These are phyloP conservation scores for Chaetophractus vellerosus DNA, from an alignment of 2,797 vertebrate genomes.

Conservation along the genomic window DNA sequence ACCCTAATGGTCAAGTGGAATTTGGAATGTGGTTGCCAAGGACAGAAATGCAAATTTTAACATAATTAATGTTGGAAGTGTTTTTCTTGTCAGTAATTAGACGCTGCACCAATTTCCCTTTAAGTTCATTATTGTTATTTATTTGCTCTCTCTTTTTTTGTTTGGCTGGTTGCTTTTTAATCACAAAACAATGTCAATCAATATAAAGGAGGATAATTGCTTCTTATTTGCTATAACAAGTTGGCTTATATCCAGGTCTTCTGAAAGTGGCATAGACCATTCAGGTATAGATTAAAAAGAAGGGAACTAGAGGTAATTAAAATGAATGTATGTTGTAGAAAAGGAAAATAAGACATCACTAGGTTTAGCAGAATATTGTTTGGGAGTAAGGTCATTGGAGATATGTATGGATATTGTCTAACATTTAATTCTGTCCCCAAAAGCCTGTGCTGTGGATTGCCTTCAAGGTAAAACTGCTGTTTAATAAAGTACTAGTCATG, in stretches of 20 bases:
- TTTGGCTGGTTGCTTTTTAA: constrained; percentile 1
- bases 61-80: constrained; percentile 1
- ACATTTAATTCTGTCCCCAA: neutral
- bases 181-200: constrained; percentile 54
- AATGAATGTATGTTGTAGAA: neutral
- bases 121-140: neutral
- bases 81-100: constrained; percentile 47
- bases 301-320: neutral
- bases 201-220: neutral
- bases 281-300: neutral
- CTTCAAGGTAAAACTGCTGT: neutral
- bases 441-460: neutral
- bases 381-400: neutral
- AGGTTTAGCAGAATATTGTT: neutral
- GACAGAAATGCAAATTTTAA: constrained; percentile 4
- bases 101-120: neutral
- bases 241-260: neutral
- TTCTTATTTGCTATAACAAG: neutral
- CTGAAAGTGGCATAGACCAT: neutral
- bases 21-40: neutral
- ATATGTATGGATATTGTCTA: neutral
- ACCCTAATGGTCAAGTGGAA: neutral
- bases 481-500: neutral
- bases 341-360: neutral
- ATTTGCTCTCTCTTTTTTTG: neutral